Conservation (phyloP, 37 sponge, comb jelly and placozoan species). For the Halichondria panicea region DNA sequence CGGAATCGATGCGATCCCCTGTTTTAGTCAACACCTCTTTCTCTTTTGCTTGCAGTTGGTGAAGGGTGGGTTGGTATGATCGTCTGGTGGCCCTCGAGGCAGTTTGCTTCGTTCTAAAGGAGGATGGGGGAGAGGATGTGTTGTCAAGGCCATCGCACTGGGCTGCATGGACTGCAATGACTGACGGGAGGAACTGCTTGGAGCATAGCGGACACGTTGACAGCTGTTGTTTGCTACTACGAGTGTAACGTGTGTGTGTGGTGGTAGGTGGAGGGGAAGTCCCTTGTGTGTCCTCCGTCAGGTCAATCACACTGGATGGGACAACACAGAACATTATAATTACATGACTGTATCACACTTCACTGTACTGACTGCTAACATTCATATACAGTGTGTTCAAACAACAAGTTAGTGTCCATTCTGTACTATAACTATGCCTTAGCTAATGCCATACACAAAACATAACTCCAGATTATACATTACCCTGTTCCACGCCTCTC, state of each 20-base stretch:
- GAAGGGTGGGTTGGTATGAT: neutral
- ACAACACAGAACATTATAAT: neutral
- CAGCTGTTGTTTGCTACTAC: too few species aligned
- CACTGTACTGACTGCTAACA: too few species aligned
- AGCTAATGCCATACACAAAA: neutral
- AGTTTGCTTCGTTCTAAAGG: neutral
- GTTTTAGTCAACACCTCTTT: neutral
- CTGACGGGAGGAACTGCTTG: neutral
- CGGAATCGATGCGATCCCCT: neutral
- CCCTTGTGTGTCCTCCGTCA: neutral
- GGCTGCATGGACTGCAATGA: neutral
- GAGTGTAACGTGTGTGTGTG: too few species aligned
- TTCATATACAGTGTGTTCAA: too few species aligned
- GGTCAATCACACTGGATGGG: slow-evolving; percentile 2
- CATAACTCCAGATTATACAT: neutral
- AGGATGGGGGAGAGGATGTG: neutral
- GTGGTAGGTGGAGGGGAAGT: too few species aligned
- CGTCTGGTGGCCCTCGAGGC: neutral
- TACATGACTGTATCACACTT: too few species aligned
- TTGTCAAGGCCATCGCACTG: neutral
- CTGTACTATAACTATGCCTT: neutral
- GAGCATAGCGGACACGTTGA: slow-evolving; percentile 4
- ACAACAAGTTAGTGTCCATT: too few species aligned
- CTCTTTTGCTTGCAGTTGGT: neutral
- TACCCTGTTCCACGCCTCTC: neutral